phyloP scores from a whole-genome alignment of 2,797 vertebrate species.

The Myripristis murdjan region DNA sequence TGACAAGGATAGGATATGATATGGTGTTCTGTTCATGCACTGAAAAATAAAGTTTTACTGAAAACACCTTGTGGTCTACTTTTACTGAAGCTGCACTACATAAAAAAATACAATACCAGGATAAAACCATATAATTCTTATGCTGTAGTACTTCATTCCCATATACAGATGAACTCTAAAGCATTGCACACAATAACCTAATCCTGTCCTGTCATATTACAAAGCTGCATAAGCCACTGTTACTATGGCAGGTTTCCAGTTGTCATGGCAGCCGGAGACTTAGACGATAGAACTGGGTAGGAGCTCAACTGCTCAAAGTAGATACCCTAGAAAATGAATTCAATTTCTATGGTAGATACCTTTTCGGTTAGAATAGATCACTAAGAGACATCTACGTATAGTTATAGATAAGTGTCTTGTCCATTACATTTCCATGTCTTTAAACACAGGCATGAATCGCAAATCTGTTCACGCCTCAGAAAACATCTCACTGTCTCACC shows the following conservation, averaged over 20 bases:
- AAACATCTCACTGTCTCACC: constrained; percentile 5
- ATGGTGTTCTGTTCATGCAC: constrained; percentile 89
- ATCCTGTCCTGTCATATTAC: constrained; percentile 5
- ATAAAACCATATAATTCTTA: too few species aligned
- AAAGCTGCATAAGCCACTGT: constrained; percentile 42
- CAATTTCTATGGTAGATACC: too few species aligned
- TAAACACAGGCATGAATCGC: constrained; percentile 11
- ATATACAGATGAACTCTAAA: not conserved
- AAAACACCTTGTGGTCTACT: constrained; percentile 53
- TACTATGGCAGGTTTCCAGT: constrained; percentile 71
- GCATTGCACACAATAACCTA: constrained; percentile 5
- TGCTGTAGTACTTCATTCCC: constrained; percentile 1
- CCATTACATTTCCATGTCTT: constrained; percentile 38
- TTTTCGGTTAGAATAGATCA: constrained; percentile 35
- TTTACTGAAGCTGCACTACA: not conserved
- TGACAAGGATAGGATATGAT: constrained; percentile 78
- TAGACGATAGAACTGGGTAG: constrained; percentile 19
- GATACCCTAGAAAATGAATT: too few species aligned
- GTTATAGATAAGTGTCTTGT: not conserved
- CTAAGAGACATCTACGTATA: constrained; percentile 20
- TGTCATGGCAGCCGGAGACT: constrained; percentile 76
- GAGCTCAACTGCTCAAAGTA: constrained; percentile 16
- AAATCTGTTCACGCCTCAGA: not conserved
- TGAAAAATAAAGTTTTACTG: constrained; percentile 85
- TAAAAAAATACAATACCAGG: too few species aligned